Conservation (phyloP, 2,113 vertebrate species). For the Cervus canadensis region DNA sequence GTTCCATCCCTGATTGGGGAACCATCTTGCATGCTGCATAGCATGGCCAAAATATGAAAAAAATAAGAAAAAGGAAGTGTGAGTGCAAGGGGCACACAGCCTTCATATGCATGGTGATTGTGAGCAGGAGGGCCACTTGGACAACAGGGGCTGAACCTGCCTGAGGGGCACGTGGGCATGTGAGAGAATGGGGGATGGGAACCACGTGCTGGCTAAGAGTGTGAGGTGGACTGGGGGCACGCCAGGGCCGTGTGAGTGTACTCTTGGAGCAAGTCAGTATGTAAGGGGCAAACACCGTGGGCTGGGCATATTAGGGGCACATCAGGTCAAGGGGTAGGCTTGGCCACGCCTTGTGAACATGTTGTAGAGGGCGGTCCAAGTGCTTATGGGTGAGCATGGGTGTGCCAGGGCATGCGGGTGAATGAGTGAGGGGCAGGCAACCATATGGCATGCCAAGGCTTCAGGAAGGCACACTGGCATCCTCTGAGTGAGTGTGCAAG, state of each 20-base stretch:
- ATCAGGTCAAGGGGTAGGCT: no score
- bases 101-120: neutral
- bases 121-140: neutral
- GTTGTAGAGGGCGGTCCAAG: neutral
- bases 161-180: accelerated
- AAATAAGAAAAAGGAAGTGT: neutral
- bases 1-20: neutral
- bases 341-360: neutral
- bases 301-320: neutral
- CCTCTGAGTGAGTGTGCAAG: neutral
- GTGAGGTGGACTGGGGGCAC: neutral
- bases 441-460: neutral
- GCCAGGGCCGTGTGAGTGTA: neutral
- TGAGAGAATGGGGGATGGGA: no score
- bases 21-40: neutral
- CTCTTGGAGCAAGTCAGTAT: neutral
- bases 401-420: neutral
- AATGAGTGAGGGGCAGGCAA: neutral
- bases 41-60: neutral
- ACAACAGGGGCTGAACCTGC: neutral
- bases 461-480: neutral
- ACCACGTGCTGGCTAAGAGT: neutral
- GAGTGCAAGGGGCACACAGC: neutral
- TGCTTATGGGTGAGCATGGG: no score
- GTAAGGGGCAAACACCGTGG: neutral